These are phyloP conservation scores for Mesorhabditis spiculigera DNA, from an alignment of 2,888 invertebrate species.

Conservation along the genomic window DNA sequence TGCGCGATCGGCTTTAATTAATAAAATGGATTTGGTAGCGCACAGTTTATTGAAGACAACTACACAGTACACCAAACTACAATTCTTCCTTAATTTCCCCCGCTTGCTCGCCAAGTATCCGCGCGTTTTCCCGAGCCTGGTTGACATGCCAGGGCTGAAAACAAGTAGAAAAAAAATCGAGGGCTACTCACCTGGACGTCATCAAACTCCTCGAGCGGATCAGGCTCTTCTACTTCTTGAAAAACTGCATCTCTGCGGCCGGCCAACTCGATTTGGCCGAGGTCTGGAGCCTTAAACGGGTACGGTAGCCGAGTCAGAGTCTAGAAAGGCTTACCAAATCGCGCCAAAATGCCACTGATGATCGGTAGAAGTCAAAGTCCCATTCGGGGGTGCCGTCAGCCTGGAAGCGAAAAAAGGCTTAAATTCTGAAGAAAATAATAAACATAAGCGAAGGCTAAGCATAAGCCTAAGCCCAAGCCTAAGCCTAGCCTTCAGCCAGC, in stretches of 20 bases:
- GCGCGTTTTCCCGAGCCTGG: not conserved
- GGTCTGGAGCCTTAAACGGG: not conserved
- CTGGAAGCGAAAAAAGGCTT: not conserved
- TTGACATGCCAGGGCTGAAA: not conserved
- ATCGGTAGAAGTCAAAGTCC: conserved; percentile 11
- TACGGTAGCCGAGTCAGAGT: not conserved
- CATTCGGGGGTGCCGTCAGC: conserved; percentile 10
- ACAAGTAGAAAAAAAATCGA: not conserved
- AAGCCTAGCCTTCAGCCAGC: not conserved
- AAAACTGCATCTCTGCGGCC: conserved; percentile 9
- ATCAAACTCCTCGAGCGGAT: conserved; percentile 10
- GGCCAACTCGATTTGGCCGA: conserved; percentile 8
- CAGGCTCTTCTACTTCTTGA: conserved; percentile 9
- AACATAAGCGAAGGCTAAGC: too few relatives aligned
- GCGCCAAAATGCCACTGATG: conserved; percentile 5
- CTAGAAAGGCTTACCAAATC: conserved; percentile 10
- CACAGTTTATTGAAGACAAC: not conserved
- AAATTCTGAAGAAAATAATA: not conserved
- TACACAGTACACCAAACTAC: not conserved
- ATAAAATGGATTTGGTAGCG: too few relatives aligned
- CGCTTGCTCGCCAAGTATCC: too few relatives aligned
- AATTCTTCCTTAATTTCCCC: too few relatives aligned
- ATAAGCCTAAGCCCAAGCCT: not conserved
- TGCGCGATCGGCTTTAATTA: too few relatives aligned
- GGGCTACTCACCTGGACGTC: conserved; percentile 1